These are phyloP conservation scores for Esox niger DNA, from an alignment of 2,113 vertebrate species.

Conservation along the genomic window DNA sequence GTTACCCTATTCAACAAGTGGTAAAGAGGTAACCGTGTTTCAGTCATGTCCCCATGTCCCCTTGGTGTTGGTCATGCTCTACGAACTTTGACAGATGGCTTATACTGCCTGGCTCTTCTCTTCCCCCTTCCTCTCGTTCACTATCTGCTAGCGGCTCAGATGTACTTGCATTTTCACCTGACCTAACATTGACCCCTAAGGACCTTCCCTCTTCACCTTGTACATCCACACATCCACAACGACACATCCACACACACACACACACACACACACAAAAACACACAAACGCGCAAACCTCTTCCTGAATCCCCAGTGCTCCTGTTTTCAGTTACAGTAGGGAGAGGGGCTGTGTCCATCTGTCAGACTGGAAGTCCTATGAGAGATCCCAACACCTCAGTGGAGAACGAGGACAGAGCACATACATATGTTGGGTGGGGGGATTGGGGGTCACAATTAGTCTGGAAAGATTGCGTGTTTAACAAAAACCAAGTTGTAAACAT, in stretches of 20 bases:
- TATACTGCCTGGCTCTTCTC: slow-evolving; percentile 33
- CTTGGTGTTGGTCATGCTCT: slow-evolving; percentile 32
- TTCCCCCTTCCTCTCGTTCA: slow-evolving; percentile 13
- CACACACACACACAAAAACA: slow-evolving; percentile 57
- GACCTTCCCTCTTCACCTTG: slow-evolving; percentile 20
- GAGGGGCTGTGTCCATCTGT: slow-evolving; percentile 71
- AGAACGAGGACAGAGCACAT: slow-evolving; percentile 12
- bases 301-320: slow-evolving; percentile 49
- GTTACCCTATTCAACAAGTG: slow-evolving; percentile 24
- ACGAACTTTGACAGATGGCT: slow-evolving; percentile 70
- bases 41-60: slow-evolving; percentile 56
- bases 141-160: slow-evolving; percentile 49
- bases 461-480: not conserved
- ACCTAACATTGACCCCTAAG: slow-evolving; percentile 24
- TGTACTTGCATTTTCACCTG: slow-evolving; percentile 45
- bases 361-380: slow-evolving; percentile 66
- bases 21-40: slow-evolving; percentile 36
- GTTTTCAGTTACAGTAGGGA: slow-evolving; percentile 42
- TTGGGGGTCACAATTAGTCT: not conserved
- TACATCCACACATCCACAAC: no score
- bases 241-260: slow-evolving; percentile 51
- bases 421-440: not conserved
- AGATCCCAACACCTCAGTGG: slow-evolving; percentile 50
- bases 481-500: not conserved
- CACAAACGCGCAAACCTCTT: slow-evolving; percentile 54